Evolutionary conservation across 2,888 invertebrate genomes (phyloP), one percentile per base, ranked within the genome.

Genomic region (Cerceris ruficornis): DNA sequence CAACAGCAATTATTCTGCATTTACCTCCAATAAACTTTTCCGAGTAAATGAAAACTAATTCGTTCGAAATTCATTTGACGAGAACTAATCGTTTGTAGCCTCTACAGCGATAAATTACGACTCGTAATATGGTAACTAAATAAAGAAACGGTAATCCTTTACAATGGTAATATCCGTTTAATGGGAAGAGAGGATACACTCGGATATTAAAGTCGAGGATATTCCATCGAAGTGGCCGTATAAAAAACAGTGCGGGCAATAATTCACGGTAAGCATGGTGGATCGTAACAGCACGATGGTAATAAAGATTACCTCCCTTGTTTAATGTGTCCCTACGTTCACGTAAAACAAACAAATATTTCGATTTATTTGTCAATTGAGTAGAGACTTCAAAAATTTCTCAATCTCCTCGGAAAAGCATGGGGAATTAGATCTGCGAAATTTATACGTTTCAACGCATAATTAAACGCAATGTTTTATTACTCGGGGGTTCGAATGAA

Each of bases 171-270:
- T 66, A 75, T 72, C 62, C 72, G 58, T 49, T 76, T 76, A 76
- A 68, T 64, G 64, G 62, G 46, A 43, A 54, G 43, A 54, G 52
- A 9, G 65, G 60, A 61, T 59, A 46, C 55, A 50, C 14, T 55
- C 76, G 65, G 73, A 73, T 65, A 76, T 77, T 80, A 80, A 76
- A 60, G 52, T 68, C 58, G 54, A 49, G 43, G 58, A 49, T 52
- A 52, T 58, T 61, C 28, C 50, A 69, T 62, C 67, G 60, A 75
- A 72, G 55, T 75, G 59, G 57, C 42, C 43, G 64, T 65, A 72
- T 72, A 66, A 58, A 62, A 64, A 55, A 64, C 75, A 73, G 59
- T 46, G 28, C 6, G 39, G 46, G 42, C 60, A 15, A 50, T 71
- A 77, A 73, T 46, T 80, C 65, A 73, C 75, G 69, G 50, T n/a